These are phyloP conservation scores for Habroteleia sp. DNA, from an alignment of 2,888 invertebrate species.

Conservation along the genomic window DNA sequence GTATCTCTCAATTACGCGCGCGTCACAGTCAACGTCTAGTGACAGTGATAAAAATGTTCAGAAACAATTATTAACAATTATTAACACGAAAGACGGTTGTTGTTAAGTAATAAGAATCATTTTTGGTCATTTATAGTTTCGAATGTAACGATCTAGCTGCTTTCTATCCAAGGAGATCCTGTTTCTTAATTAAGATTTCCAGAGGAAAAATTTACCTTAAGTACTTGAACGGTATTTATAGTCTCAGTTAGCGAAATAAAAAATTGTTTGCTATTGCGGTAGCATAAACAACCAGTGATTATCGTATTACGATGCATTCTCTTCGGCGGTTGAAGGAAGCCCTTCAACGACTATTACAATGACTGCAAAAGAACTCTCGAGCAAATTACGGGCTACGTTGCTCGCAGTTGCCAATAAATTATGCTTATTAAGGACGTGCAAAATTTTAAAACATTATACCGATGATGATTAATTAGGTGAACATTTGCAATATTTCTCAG, in stretches of 20 bases:
- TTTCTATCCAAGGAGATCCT: neutral
- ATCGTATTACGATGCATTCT: slow-evolving; percentile 63
- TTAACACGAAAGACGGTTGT: slow-evolving; percentile 27
- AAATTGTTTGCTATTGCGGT: slow-evolving; percentile 51
- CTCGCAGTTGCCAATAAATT: slow-evolving; percentile 54
- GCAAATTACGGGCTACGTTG: slow-evolving; percentile 51
- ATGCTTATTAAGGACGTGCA: slow-evolving; percentile 57
- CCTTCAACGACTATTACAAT: slow-evolving; percentile 55
- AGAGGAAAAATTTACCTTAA: slow-evolving; percentile 10
- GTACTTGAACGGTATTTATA: slow-evolving; percentile 17
- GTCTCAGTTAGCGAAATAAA: slow-evolving; percentile 9
- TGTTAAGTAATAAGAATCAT: slow-evolving; percentile 31
- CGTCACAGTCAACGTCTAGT: too few relatives aligned
- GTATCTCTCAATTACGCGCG: slow-evolving; percentile 56
- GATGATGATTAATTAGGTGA: slow-evolving; percentile 45
- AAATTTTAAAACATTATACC: slow-evolving; percentile 46
- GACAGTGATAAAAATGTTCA: slow-evolving; percentile 29
- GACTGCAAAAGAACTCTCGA: slow-evolving; percentile 56
- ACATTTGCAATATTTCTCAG: neutral
- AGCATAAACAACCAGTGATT: slow-evolving; percentile 63
- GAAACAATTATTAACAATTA: slow-evolving; percentile 41
- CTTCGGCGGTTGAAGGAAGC: slow-evolving; percentile 47
- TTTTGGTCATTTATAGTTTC: slow-evolving; percentile 24
- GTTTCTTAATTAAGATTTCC: slow-evolving; percentile 38
- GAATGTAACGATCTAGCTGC: slow-evolving; percentile 1